A percentile compares a stretch with the other conserved stretches of the same genome.
Conservation (phyloP, 2,797 vertebrate genomes). For the Poecilia wingei region DNA sequence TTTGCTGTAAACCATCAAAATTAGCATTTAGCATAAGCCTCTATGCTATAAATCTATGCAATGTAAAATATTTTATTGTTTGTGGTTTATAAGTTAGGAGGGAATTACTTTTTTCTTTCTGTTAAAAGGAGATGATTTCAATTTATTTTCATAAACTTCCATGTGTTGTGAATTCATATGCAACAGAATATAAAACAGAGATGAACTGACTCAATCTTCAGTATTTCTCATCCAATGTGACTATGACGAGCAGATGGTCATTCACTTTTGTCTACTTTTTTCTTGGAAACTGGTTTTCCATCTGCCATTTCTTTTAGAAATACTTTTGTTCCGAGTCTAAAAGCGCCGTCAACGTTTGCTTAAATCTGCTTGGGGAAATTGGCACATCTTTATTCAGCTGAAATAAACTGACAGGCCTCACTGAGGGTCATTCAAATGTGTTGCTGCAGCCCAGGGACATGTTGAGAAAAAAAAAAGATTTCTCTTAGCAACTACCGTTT, state of each 20-base stretch:
- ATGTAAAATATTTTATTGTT: not conserved
- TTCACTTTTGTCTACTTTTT: not conserved
- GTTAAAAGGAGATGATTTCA: not conserved
- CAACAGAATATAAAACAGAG: too few species aligned
- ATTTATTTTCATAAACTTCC: not conserved
- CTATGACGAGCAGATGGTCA: not conserved
- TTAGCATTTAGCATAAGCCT: not conserved
- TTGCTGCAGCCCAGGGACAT: not conserved
- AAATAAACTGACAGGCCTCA: not conserved
- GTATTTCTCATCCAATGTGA: not conserved
- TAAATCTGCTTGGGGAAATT: not conserved
- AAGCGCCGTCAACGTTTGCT: not conserved
- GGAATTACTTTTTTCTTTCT: too few species aligned
- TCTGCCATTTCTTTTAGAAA: not conserved
- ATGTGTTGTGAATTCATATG: not conserved
- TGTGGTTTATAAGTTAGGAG: too few species aligned
- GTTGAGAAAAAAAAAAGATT: not conserved
- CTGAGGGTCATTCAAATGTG: not conserved
- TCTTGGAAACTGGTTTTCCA: not conserved
- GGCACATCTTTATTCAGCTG: not conserved
- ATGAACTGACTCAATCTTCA: not conserved
- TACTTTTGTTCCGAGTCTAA: not conserved
- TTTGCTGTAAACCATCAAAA: not conserved
- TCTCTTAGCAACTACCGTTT: constrained; percentile 31
- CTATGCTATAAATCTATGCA: not conserved